Evolutionary conservation across 2,113 vertebrate genomes (phyloP), one percentile per base, ranked within the genome.

Genomic region (Scophthalmus maximus): DNA sequence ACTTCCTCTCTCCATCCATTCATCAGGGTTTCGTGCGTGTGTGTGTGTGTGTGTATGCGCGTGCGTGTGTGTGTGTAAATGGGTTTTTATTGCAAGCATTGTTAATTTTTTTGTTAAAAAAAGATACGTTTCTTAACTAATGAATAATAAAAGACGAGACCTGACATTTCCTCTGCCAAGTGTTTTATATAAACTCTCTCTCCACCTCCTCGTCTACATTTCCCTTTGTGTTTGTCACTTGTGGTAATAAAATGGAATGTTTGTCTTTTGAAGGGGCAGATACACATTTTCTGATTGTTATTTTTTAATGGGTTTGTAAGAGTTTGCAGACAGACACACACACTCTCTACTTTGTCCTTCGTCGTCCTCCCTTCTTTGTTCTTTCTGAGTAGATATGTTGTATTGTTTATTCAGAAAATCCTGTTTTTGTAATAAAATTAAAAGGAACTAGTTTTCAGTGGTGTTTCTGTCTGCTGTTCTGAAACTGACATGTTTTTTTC

Each of bases 371-470:
- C 51, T 30, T 49, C 20, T 40, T 32, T 58, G 57, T 86, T 66
- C 25, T 51, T 79, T 84, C 52, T 42, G 46, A 81, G 78, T 91
- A 90, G 90, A 79, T 76, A 60, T 67, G 79, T 78, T 87, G 78
- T 87, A 84, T 78, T 88, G 79, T 87, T 81, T 60, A 87, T 87
- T 91, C 85, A 83, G 57, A 83, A 84, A 83, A 82, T 78, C 65
- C 29, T 56, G 63, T 87, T 89, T 91, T 88, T 91, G 87, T 89
- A 91, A 91, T 90, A 90, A 91, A 91, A 90, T 83, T 73, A 76
- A 91, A 90, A 87, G 77, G 67, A 88, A 79, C 65, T 80, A 79
- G 18, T 40, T 85, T 69, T 71, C 40, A 30, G 4, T 70, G 26
- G 7, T 20, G 6, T 53, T 29, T 53, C 46, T 20, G 15, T 47